phyloP scores from a whole-genome alignment of 1,140 invertebrate species.

The Nasonia giraulti region DNA sequence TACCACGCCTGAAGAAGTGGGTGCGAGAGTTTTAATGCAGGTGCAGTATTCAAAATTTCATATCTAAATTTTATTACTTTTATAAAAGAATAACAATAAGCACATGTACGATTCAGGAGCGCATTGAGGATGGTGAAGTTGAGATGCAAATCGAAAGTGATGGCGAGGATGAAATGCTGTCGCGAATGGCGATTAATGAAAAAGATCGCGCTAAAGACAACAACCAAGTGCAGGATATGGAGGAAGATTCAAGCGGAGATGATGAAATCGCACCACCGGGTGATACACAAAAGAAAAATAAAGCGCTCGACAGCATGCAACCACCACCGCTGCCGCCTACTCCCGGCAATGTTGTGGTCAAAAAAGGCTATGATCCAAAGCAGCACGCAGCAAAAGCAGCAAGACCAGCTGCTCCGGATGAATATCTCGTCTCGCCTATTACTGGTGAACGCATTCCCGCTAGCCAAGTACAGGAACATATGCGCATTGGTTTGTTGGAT shows the following conservation, averaged over 20 bases:
- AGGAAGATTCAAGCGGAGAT: slow-evolving; percentile 89
- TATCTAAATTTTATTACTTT: not conserved
- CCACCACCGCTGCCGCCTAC: slow-evolving; percentile 88
- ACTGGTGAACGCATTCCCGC: slow-evolving; percentile 98
- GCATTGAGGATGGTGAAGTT: slow-evolving; percentile 79
- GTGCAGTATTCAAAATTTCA: slow-evolving; percentile 66
- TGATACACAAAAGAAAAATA: slow-evolving; percentile 73
- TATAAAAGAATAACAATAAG: slow-evolving; percentile 20
- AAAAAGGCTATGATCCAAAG: slow-evolving; percentile 98
- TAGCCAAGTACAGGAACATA: slow-evolving; percentile 97
- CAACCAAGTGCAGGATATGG: slow-evolving; percentile 89
- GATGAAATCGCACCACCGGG: slow-evolving; percentile 67
- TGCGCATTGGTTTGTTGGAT: slow-evolving; percentile 97
- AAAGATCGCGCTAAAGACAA: slow-evolving; percentile 80
- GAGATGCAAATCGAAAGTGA: slow-evolving; percentile 87
- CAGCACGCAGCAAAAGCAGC: slow-evolving; percentile 78
- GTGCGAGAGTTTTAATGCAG: slow-evolving; percentile 93
- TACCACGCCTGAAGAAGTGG: slow-evolving; percentile 97
- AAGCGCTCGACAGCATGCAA: slow-evolving; percentile 73
- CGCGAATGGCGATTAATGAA: slow-evolving; percentile 76
- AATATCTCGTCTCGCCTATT: slow-evolving; percentile 97
- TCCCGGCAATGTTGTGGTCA: slow-evolving; percentile 96
- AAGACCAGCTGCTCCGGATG: slow-evolving; percentile 81
- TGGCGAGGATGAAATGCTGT: slow-evolving; percentile 83
- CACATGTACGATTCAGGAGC: slow-evolving; percentile 66